Conservation (phyloP, 2,113 vertebrate species). For the Orthochromis malagaraziensis region DNA sequence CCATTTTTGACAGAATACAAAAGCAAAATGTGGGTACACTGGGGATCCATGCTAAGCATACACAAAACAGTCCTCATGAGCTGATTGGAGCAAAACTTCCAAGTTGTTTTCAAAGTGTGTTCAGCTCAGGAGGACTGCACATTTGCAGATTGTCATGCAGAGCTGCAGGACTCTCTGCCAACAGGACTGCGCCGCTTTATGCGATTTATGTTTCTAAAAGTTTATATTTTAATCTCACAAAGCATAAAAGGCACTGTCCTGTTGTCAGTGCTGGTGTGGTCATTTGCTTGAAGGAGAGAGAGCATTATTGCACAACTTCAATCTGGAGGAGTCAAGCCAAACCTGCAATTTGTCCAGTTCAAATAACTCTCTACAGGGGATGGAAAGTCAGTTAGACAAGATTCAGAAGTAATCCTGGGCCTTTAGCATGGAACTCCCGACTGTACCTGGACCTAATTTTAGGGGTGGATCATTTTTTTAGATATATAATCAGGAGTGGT, state of each 20-base stretch:
- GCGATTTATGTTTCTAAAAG: background rate
- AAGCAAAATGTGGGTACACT: slow-evolving; percentile 52
- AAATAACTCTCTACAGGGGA: background rate
- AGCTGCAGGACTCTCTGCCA: slow-evolving; percentile 35
- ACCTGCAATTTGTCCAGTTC: slow-evolving; percentile 47
- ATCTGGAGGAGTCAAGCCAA: slow-evolving; percentile 67
- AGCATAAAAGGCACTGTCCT: background rate
- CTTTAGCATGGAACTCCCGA: slow-evolving; percentile 34
- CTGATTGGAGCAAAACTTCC: background rate
- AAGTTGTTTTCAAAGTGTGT: background rate
- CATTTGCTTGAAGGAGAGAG: background rate
- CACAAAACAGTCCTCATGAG: slow-evolving; percentile 34
- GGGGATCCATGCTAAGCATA: slow-evolving; percentile 61
- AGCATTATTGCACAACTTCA: slow-evolving; percentile 19
- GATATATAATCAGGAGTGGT: background rate
- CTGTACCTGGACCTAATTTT: background rate
- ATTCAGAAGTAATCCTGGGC: background rate
- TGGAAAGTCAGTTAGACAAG: slow-evolving; percentile 24
- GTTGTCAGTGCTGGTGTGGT: background rate
- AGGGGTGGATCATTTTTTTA: background rate
- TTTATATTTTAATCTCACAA: background rate
- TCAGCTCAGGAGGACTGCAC: slow-evolving; percentile 34
- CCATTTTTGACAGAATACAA: slow-evolving; percentile 25
- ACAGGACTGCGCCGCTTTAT: background rate
- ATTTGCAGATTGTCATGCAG: slow-evolving; percentile 43